Conservation (phyloP, 2,888 invertebrate genomes). For the Oxycera nigricornis region DNA sequence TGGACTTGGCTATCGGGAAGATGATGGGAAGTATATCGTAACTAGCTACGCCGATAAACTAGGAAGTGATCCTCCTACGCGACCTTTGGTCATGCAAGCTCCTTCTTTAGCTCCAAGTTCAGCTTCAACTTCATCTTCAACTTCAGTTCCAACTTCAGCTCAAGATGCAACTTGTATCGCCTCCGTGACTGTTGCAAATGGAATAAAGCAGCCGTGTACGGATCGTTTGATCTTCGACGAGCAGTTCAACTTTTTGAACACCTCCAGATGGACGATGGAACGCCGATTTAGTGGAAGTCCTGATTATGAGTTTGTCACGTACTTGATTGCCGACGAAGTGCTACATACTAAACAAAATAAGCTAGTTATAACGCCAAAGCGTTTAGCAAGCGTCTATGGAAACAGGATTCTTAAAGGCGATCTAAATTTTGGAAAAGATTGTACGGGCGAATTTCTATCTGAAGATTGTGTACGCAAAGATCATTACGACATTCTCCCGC, state of each 20-base stretch:
- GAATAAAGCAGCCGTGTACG: constrained; percentile 49
- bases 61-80: too few relatives aligned
- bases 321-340: constrained; percentile 46
- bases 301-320: constrained; percentile 56
- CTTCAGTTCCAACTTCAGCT: too few relatives aligned
- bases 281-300: constrained; percentile 55
- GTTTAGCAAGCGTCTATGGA: constrained; percentile 44
- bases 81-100: too few relatives aligned
- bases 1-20: constrained; percentile 72
- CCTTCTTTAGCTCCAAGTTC: too few relatives aligned
- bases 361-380: constrained; percentile 51
- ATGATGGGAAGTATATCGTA: constrained; percentile 61
- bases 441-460: constrained; percentile 54
- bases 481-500: constrained; percentile 67
- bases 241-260: constrained; percentile 53
- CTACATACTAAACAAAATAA: constrained; percentile 50
- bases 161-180: background rate
- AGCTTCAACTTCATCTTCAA: too few relatives aligned
- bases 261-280: constrained; percentile 54
- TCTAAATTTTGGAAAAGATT: constrained; percentile 52
- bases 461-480: constrained; percentile 53
- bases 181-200: constrained; percentile 29
- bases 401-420: background rate
- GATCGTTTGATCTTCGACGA: constrained; percentile 57
- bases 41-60: constrained; percentile 28